A percentile compares a stretch with the other conserved stretches of the same genome.
phyloP scores from a whole-genome alignment of 2,113 vertebrate genomes.

The Brachionichthys hirsutus region DNA sequence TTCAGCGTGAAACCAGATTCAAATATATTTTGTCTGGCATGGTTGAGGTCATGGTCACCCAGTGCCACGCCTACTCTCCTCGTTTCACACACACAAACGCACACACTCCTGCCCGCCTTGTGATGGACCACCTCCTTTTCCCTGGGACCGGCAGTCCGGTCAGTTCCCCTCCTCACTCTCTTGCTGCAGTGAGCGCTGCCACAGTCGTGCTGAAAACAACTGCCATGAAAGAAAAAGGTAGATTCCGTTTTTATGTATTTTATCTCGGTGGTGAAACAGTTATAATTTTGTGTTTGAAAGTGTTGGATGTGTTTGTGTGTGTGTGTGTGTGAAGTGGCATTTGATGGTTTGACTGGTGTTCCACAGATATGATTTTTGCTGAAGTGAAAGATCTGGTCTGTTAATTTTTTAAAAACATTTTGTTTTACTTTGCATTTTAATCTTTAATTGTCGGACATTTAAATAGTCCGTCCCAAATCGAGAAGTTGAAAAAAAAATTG shows the following conservation, averaged over 20 bases:
- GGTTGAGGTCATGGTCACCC: constrained; percentile 25
- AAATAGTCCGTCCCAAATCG: background rate
- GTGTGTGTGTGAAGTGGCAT: background rate
- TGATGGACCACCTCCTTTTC: constrained; percentile 49
- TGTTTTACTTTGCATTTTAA: too few species aligned
- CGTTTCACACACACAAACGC: constrained; percentile 27
- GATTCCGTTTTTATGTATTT: background rate
- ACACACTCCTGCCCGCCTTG: constrained; percentile 24
- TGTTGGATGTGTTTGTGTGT: background rate
- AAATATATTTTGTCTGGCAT: background rate
- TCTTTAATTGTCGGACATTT: too few species aligned
- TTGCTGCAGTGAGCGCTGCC: constrained; percentile 16
- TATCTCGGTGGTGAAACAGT: too few species aligned
- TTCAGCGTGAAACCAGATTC: too few species aligned
- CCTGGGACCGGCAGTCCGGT: constrained; percentile 37
- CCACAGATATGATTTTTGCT: too few species aligned
- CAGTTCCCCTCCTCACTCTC: constrained; percentile 42
- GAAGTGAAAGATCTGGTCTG: too few species aligned
- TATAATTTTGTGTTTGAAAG: too few species aligned
- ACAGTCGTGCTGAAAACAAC: constrained; percentile 22
- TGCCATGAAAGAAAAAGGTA: constrained; percentile 71
- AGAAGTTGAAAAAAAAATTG: background rate
- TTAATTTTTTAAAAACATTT: too few species aligned
- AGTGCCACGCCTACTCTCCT: constrained; percentile 26
- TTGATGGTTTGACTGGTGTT: background rate